Evolutionary conservation across 2,113 vertebrate species (phyloP).

Genomic region (Zapus hudsonius): DNA sequence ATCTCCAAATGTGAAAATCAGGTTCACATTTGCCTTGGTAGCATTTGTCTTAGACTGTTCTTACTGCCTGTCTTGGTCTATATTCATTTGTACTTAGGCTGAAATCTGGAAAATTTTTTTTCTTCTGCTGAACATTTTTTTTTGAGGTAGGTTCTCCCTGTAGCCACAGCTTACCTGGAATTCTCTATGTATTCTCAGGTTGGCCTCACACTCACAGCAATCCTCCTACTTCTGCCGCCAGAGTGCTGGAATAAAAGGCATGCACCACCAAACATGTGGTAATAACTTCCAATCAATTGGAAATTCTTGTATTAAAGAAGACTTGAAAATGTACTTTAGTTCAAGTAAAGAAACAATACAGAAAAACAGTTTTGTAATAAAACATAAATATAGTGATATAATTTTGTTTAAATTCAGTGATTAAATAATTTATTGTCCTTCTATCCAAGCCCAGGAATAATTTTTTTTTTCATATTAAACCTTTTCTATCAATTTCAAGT

Average conservation of each 20-base stretch:
- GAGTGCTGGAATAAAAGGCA: no score
- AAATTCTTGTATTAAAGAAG: no score
- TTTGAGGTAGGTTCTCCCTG: no score
- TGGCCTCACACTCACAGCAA: no score
- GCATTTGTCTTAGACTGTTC: no score
- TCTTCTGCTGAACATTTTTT: background rate
- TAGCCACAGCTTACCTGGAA: no score
- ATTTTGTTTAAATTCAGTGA: conserved; percentile 34
- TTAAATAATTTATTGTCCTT: background rate
- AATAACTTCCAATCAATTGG: no score
- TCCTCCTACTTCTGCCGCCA: no score
- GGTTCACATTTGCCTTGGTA: background rate
- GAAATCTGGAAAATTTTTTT: no score
- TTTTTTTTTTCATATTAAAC: background rate
- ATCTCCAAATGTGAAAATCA: background rate
- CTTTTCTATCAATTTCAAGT: background rate
- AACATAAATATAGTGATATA: background rate
- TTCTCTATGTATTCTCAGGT: no score
- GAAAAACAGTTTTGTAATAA: background rate
- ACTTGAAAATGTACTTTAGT: no score
- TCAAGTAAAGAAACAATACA: background rate
- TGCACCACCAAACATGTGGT: no score
- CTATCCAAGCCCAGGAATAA: fast-evolving
- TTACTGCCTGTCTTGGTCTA: background rate
- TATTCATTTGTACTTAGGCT: background rate